phyloP scores from a whole-genome alignment of 1,140 invertebrate species.

The Papilio aristodemus region DNA sequence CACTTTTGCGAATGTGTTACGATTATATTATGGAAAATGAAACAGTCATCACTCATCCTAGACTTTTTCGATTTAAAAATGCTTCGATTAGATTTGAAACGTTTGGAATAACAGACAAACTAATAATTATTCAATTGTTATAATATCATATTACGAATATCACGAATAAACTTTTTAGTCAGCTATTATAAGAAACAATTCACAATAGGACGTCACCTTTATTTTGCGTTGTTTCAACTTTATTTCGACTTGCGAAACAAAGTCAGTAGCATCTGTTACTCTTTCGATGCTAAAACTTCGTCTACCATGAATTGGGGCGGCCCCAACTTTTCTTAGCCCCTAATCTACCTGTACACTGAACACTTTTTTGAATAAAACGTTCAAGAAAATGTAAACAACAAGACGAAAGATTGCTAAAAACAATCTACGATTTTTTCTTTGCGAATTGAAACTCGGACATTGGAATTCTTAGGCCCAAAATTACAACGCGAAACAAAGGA shows the following conservation, averaged over 20 bases:
- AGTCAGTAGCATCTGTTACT: conserved; percentile 25
- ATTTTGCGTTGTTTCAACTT: conserved; percentile 1
- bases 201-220: background rate
- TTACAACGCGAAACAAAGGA: conserved; percentile 33
- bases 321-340: conserved; percentile 17
- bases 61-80: too few species aligned
- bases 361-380: conserved; percentile 24
- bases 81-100: too few species aligned
- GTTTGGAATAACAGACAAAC: too few species aligned
- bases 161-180: too few species aligned
- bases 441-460: background rate
- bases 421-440: background rate
- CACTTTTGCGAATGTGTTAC: too few species aligned
- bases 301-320: conserved; percentile 4
- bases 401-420: conserved; percentile 25
- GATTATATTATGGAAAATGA: too few species aligned
- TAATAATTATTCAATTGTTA: too few species aligned
- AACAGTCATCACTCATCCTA: too few species aligned
- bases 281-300: conserved; percentile 12
- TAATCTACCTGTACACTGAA: conserved; percentile 25
- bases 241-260: background rate
- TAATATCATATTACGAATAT: too few species aligned
- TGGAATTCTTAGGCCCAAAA: background rate
- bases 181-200: too few species aligned
- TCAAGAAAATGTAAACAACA: conserved; percentile 27